Evolutionary conservation across 1,140 invertebrate species (phyloP), one percentile per base, ranked within the genome.

Genomic region (Habropoda laboriosa): DNA sequence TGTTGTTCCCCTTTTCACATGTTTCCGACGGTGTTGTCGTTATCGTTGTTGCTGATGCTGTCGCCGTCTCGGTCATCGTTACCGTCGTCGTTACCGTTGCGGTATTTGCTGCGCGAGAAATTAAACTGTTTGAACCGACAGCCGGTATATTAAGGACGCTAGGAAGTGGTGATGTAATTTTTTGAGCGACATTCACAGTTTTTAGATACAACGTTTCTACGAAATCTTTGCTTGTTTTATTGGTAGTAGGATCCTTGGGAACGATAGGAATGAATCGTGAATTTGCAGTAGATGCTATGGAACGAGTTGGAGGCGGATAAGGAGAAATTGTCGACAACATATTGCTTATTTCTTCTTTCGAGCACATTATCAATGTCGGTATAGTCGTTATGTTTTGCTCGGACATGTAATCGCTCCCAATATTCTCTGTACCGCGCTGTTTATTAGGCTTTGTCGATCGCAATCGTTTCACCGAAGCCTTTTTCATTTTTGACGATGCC

Each of bases 341-440:
- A 49, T 80, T 86, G 45, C 78, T 68, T 13, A 85, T 74, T 49
- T 92, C 89, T 40, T 89, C 88, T 60, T 90, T 88, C 6, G 90
- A 89, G 27, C 91, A 90, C 32, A 90, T 70, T 60, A 93, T 87
- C 3, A 93, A 82, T 8, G 90, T 92, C 42, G 91, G 90, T 57
- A 90, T 77, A 0, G 84, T 81, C 38, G 86, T 81, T 35, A 90
- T 74, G 21, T 88, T 73, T 24, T 80, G 70, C 55, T 87, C 82
- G 0, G 77, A 53, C 21, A 61, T 76, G 2, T 60, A 32, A 40
- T 60, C 38, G 27, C 70, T 71, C 18, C 27, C 6, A 18, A 40
- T 74, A 4, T 7, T 6, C 3, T 24, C 18, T 10, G 51, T n/a
- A 24, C 83, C 64, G n/a, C 21, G 51, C 10, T 35, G 18, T 13